phyloP scores from a whole-genome alignment of 2,888 invertebrate species.

The Tryphoninae sp. region DNA sequence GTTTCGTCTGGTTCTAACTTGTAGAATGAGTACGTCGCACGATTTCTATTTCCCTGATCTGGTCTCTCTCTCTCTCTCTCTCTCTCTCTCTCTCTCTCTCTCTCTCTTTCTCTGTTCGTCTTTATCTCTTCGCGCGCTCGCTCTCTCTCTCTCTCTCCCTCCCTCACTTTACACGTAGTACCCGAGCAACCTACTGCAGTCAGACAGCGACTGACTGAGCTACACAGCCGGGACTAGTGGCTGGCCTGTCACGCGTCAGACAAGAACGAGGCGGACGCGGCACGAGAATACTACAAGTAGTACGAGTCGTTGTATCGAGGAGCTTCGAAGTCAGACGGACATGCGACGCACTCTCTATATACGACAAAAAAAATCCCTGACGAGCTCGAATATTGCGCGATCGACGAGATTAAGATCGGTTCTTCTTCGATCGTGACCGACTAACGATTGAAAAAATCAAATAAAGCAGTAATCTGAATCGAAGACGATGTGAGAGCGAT shows the following conservation, averaged over 20 bases:
- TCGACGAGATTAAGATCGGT: conserved; percentile 6
- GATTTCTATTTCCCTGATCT: conserved; percentile 15
- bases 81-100: conserved; percentile 7
- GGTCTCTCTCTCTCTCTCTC: conserved; percentile 4
- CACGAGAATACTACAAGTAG: conserved; percentile 14
- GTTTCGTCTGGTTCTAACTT: conserved; percentile 34
- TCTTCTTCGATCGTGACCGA: not conserved
- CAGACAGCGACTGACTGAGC: conserved; percentile 13
- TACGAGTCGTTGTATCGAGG: not conserved
- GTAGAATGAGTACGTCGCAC: conserved; percentile 3
- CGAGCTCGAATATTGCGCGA: not conserved
- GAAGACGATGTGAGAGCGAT: not conserved
- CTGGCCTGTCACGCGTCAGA: conserved; percentile 10
- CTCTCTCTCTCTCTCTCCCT: conserved; percentile 8
- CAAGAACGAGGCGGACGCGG: not conserved
- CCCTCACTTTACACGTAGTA: not conserved
- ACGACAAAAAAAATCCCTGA: not conserved
- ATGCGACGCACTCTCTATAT: conserved; percentile 44
- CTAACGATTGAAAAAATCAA: not conserved
- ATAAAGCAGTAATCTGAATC: not conserved
- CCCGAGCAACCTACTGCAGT: conserved; percentile 14
- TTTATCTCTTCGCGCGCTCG: not conserved
- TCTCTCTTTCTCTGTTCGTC: not conserved
- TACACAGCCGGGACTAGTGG: conserved; percentile 40
- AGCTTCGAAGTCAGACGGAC: conserved; percentile 22